A percentile compares a stretch with the other conserved stretches of the same genome.
Evolutionary conservation across 2,113 vertebrate species (phyloP).

Genomic region (Serinus canaria): DNA sequence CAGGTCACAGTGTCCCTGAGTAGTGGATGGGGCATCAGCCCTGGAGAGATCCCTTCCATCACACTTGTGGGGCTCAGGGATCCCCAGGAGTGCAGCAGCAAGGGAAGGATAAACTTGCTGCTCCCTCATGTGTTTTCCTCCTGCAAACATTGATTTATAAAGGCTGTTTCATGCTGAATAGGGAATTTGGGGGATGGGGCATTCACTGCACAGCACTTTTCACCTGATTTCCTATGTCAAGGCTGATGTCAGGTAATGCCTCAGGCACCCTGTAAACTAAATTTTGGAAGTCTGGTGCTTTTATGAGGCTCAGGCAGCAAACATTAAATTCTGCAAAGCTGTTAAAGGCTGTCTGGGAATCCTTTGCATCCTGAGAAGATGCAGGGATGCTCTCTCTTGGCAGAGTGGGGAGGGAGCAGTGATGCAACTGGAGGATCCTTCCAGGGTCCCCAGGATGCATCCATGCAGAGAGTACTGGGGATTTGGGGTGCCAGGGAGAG

Average conservation of each 20-base stretch:
- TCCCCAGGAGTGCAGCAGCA: not conserved
- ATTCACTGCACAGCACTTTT: not conserved
- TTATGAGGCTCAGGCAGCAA: not conserved
- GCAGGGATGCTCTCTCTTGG: not conserved
- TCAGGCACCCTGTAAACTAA: not conserved
- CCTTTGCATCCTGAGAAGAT: not conserved
- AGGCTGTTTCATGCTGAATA: not conserved
- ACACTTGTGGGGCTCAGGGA: not conserved
- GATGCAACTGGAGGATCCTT: not conserved
- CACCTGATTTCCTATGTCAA: not conserved
- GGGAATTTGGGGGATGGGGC: not conserved
- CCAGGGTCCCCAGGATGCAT: accelerated
- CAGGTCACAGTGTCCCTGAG: not conserved
- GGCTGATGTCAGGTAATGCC: not conserved
- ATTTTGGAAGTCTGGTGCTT: not conserved
- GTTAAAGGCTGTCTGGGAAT: not conserved
- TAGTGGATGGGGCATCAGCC: not conserved
- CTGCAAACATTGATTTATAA: constrained; percentile 20
- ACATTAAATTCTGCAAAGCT: not conserved
- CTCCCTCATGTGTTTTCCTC: not conserved
- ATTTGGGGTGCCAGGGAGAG: not conserved
- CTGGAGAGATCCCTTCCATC: not conserved
- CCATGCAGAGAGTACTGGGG: not conserved
- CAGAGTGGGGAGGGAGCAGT: not conserved
- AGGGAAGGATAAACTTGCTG: not conserved